Percentiles rank a stretch among this genome's conserved stretches.
These are phyloP conservation scores for Rhamphomyia laevipes DNA, from an alignment of 2,888 invertebrate genomes.

Conservation along the genomic window DNA sequence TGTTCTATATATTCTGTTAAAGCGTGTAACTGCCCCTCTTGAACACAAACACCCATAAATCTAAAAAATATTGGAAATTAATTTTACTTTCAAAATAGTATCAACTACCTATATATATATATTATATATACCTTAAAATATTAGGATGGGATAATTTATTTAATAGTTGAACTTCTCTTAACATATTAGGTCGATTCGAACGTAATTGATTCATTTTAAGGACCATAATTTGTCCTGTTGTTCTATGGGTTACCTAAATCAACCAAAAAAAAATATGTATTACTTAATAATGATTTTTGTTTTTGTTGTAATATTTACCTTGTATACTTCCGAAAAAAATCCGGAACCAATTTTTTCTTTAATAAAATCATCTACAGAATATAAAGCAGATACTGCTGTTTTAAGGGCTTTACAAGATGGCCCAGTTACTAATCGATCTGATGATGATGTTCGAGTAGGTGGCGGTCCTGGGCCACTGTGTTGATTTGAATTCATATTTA, in stretches of 20 bases:
- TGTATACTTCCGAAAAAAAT: constrained; percentile 96
- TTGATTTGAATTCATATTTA: constrained; percentile 36
- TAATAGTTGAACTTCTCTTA: constrained; percentile 94
- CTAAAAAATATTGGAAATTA: constrained; percentile 39
- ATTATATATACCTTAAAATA: constrained; percentile 62
- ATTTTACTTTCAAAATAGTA: no score
- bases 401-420: constrained; percentile 81
- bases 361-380: constrained; percentile 86
- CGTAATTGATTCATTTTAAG: constrained; percentile 91
- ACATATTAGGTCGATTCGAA: constrained; percentile 90
- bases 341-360: constrained; percentile 89
- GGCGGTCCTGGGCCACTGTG: constrained; percentile 38
- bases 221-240: constrained; percentile 91
- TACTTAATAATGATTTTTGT: neutral
- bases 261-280: constrained; percentile 8
- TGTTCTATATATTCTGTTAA: constrained; percentile 93
- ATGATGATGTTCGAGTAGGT: constrained; percentile 30
- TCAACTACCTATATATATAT: no score
- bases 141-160: constrained; percentile 90
- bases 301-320: constrained; percentile 60
- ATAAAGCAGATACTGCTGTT: constrained; percentile 83
- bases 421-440: constrained; percentile 51
- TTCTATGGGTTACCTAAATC: constrained; percentile 80
- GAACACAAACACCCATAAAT: constrained; percentile 93
- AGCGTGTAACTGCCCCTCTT: constrained; percentile 91